Evolutionary conservation across 2,797 vertebrate genomes (phyloP).

Genomic region (Knipowitschia caucasica): DNA sequence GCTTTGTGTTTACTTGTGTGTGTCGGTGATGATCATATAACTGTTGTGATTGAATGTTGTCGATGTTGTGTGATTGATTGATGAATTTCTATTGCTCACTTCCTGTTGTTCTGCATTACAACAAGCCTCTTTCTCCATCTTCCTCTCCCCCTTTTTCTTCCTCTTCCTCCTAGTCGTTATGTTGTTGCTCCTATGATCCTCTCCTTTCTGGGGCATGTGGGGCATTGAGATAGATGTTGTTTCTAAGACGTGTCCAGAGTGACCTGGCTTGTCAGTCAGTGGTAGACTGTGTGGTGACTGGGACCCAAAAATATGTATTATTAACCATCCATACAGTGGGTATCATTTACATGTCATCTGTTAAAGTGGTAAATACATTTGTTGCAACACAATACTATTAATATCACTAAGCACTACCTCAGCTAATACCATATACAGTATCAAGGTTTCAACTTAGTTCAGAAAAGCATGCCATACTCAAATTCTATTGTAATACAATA

Average conservation of each 20-base stretch:
- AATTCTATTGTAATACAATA: constrained; percentile 62
- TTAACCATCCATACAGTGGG: constrained; percentile 49
- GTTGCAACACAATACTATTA: constrained; percentile 53
- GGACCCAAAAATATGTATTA: constrained; percentile 60
- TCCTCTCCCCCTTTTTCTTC: constrained; percentile 50
- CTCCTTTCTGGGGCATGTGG: constrained; percentile 97
- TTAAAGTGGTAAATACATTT: constrained; percentile 36
- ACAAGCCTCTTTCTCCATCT: constrained; percentile 55
- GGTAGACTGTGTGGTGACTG: constrained; percentile 70
- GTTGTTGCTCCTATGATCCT: constrained; percentile 87
- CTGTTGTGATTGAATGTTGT: constrained; percentile 88
- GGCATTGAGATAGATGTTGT: constrained; percentile 79
- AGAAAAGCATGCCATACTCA: constrained; percentile 64
- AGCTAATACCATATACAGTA: constrained; percentile 43
- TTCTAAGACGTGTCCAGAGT: constrained; percentile 62
- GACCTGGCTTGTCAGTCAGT: constrained; percentile 66
- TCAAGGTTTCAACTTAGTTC: constrained; percentile 44
- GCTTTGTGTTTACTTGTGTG: constrained; percentile 82
- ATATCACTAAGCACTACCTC: constrained; percentile 34
- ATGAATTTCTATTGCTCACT: constrained; percentile 67
- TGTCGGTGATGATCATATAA: constrained; percentile 84
- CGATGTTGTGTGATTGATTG: constrained; percentile 86
- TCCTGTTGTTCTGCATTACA: constrained; percentile 62
- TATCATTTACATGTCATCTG: constrained; percentile 45
- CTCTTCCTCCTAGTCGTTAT: constrained; percentile 75